Conservation (phyloP, 2,113 vertebrate genomes). For the Ginglymostoma cirratum region DNA sequence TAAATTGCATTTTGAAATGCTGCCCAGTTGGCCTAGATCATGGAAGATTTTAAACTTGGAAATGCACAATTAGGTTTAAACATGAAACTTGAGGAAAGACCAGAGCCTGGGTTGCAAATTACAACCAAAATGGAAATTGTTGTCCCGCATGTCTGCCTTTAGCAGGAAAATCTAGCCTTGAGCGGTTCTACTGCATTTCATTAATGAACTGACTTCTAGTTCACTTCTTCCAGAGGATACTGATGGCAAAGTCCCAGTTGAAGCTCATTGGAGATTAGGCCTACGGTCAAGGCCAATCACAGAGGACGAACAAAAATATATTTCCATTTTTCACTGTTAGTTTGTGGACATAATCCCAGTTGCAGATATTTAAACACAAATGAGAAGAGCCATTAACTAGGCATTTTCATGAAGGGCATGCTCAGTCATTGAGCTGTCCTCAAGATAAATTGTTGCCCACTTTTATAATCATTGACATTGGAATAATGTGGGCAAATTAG, state of each 20-base stretch:
- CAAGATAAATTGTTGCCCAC: background rate
- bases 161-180: background rate
- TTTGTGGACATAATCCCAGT: constrained; percentile 12
- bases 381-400: background rate
- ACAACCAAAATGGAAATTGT: background rate
- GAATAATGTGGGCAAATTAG: background rate
- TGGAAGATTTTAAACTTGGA: background rate
- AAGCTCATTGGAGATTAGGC: background rate
- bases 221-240: background rate
- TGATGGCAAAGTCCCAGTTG: background rate
- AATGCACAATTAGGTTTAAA: background rate
- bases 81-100: background rate
- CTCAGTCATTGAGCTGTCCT: background rate
- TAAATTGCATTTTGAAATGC: background rate
- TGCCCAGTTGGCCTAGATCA: background rate
- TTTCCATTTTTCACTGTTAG: constrained; percentile 15
- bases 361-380: background rate
- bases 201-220: background rate
- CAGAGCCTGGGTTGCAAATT: background rate
- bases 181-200: background rate
- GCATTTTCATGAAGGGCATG: background rate
- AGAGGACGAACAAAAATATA: background rate
- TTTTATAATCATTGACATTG: background rate
- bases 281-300: background rate
- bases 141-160: background rate